A percentile compares a stretch with the other conserved stretches of the same genome.
Conservation (phyloP, 2,113 vertebrate genomes). For the Empidonax alnorum region DNA sequence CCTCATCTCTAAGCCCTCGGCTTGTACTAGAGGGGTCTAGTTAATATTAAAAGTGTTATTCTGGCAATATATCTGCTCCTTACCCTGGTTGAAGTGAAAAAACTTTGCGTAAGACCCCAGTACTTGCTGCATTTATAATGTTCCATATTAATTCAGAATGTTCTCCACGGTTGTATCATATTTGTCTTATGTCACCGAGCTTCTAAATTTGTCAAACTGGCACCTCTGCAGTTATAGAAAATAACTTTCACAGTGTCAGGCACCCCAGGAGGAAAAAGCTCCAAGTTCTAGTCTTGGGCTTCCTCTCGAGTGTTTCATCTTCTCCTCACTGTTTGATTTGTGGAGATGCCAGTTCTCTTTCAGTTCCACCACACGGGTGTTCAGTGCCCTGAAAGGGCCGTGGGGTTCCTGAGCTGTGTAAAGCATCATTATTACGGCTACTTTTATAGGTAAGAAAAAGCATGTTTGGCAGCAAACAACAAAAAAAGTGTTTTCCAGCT, state of each 20-base stretch:
- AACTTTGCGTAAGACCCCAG: not conserved
- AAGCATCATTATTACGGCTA: not conserved
- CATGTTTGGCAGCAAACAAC: not conserved
- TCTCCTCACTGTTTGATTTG: not conserved
- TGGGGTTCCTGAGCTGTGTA: not conserved
- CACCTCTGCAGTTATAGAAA: not conserved
- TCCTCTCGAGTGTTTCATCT: not conserved
- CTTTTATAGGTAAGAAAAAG: conserved; percentile 18
- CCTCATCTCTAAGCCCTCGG: not conserved
- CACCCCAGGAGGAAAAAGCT: not conserved
- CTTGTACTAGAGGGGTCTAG: not conserved
- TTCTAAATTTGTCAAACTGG: not conserved
- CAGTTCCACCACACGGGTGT: not conserved
- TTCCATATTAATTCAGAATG: not conserved
- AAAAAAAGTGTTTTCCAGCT: not conserved
- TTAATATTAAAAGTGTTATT: not conserved
- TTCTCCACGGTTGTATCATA: not conserved
- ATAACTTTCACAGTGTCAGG: not conserved
- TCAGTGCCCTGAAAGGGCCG: not conserved
- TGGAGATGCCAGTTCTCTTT: not conserved
- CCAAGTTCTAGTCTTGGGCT: not conserved
- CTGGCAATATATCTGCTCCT: not conserved
- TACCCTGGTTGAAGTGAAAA: not conserved
- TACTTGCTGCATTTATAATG: not conserved
- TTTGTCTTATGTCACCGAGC: not conserved